phyloP scores from a whole-genome alignment of 1,140 invertebrate genomes.

The Euwallacea similis region DNA sequence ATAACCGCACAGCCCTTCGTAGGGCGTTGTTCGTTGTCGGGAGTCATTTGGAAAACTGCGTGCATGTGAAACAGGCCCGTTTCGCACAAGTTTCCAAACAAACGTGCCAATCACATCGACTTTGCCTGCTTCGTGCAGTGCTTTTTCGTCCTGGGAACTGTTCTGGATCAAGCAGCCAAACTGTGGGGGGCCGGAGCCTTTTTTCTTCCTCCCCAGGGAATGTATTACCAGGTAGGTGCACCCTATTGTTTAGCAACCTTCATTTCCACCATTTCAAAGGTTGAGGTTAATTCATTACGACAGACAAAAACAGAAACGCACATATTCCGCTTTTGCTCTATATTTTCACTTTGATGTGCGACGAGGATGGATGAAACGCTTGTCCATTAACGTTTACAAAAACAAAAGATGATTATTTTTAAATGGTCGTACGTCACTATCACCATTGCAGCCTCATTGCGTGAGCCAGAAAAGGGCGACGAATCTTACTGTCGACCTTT shows the following conservation, averaged over 20 bases:
- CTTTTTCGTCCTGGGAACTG: conserved; percentile 45
- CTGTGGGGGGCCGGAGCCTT: conserved; percentile 91
- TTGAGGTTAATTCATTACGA: conserved; percentile 32
- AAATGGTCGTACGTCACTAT: conserved; percentile 17
- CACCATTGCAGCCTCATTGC: conserved; percentile 7
- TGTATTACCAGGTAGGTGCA: conserved; percentile 87
- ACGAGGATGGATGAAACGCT: no score
- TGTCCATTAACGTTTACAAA: no score
- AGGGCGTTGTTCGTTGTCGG: conserved; percentile 43
- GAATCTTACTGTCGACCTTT: conserved; percentile 25
- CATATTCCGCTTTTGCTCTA: no score
- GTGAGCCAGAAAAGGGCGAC: conserved; percentile 20
- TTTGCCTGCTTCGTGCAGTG: conserved; percentile 46
- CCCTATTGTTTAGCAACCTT: not conserved
- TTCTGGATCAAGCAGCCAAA: conserved; percentile 76
- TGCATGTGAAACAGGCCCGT: conserved; percentile 27
- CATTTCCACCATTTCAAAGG: conserved; percentile 5
- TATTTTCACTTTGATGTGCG: no score
- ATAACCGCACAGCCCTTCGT: conserved; percentile 36
- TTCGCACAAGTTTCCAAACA: conserved; percentile 3
- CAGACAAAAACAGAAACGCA: not conserved
- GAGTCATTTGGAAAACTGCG: conserved; percentile 1
- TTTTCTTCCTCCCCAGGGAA: conserved; percentile 89
- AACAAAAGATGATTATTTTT: conserved; percentile 24
- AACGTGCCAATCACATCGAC: conserved; percentile 32